A percentile compares a stretch with the other conserved stretches of the same genome.
Conservation (phyloP, 2,113 vertebrate genomes). For the Sinocyclocheilus maitianheensis region DNA sequence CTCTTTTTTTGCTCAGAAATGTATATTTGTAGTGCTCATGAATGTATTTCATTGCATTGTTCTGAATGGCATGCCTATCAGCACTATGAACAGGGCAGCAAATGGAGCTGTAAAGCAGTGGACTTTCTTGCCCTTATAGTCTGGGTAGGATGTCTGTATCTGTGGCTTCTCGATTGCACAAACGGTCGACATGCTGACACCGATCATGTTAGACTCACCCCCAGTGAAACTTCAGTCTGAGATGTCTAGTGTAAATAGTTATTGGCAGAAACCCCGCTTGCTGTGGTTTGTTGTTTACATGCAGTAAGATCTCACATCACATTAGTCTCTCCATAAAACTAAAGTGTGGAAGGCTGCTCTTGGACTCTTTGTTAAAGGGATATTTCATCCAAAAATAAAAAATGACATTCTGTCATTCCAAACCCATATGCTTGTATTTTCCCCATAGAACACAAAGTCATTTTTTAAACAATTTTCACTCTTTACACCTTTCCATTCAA, state of each 20-base stretch:
- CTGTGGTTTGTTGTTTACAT: slow-evolving; percentile 38
- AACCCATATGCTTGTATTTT: not conserved
- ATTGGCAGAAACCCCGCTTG: slow-evolving; percentile 22
- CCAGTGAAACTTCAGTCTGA: not conserved
- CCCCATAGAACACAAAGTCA: not conserved
- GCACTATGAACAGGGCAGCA: not conserved
- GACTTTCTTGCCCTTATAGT: not conserved
- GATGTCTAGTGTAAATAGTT: slow-evolving; percentile 32
- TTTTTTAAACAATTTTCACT: no score
- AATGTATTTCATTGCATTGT: not conserved
- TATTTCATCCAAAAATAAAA: not conserved
- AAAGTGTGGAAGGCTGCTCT: not conserved
- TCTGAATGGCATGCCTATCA: not conserved
- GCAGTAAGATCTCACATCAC: slow-evolving; percentile 14
- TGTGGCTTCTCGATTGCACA: not conserved
- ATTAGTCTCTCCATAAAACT: not conserved
- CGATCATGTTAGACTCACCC: slow-evolving; percentile 25
- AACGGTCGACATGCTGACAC: slow-evolving; percentile 3
- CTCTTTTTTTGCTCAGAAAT: not conserved
- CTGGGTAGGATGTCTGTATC: slow-evolving; percentile 15
- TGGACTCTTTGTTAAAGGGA: slow-evolving; percentile 2
- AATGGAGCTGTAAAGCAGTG: not conserved
- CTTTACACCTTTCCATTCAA: no score
- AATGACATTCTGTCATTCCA: not conserved
- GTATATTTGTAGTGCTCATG: slow-evolving; percentile 7